Conservation (phyloP, 2,113 vertebrate species). For the Nanorana parkeri region DNA sequence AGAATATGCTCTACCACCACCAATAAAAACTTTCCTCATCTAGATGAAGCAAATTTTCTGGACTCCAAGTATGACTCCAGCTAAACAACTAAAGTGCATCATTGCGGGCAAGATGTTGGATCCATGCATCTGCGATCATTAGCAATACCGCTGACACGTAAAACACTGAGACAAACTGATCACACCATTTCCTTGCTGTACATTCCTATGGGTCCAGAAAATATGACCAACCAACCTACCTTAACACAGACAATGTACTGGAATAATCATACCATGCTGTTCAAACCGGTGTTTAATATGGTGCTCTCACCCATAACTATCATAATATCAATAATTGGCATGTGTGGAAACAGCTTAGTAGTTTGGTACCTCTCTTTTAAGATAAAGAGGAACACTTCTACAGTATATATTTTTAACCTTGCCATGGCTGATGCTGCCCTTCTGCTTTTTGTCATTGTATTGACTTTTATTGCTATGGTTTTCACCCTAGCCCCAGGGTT, state of each 20-base stretch:
- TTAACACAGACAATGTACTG: neutral
- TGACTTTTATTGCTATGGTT: neutral
- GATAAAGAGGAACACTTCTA: slow-evolving; percentile 73
- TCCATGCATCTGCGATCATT: too few species aligned
- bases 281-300: slow-evolving; percentile 3
- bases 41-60: neutral
- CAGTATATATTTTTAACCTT: slow-evolving; percentile 73
- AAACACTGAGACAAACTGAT: too few species aligned
- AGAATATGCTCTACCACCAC: neutral
- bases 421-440: slow-evolving; percentile 66
- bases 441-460: slow-evolving; percentile 58
- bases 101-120: neutral
- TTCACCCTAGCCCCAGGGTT: neutral
- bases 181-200: too few species aligned
- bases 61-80: neutral
- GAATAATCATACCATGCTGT: slow-evolving; percentile 17
- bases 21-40: neutral
- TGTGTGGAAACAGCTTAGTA: slow-evolving; percentile 72
- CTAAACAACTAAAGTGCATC: neutral
- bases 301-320: slow-evolving; percentile 49
- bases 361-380: slow-evolving; percentile 73
- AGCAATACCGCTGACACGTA: too few species aligned
- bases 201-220: neutral
- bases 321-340: slow-evolving; percentile 68
- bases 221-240: neutral